Percentiles rank a stretch among this genome's conserved stretches.
Conservation (phyloP, 2,797 vertebrate genomes). For the Betta splendens region DNA sequence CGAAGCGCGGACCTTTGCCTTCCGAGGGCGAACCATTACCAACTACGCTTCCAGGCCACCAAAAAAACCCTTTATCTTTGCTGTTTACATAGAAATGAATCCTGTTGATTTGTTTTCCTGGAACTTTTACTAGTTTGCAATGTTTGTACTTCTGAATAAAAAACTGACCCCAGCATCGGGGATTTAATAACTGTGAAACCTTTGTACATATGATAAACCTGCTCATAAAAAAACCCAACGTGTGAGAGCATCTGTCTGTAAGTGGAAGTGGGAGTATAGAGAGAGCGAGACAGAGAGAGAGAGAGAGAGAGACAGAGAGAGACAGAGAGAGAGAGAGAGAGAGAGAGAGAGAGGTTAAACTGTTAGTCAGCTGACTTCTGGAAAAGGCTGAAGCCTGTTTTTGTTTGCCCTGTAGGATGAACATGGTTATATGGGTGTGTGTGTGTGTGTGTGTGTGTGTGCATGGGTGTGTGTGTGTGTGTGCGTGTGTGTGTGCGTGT, state of each 20-base stretch:
- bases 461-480: not conserved
- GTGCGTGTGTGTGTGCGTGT: not conserved
- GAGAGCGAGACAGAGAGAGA: not conserved
- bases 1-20: no score
- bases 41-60: no score
- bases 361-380: conserved; percentile 42
- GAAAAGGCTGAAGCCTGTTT: conserved; percentile 19
- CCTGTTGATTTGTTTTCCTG: no score
- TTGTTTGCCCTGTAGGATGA: not conserved
- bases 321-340: not conserved
- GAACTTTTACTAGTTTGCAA: no score
- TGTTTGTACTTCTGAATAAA: no score
- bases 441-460: no score
- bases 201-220: conserved; percentile 9
- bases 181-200: not conserved
- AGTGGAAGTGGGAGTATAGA: not conserved
- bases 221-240: not conserved
- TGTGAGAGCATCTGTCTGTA: not conserved
- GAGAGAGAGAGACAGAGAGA: not conserved
- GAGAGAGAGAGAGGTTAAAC: not conserved
- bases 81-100: no score
- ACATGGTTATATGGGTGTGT: not conserved
- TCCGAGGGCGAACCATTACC: no score
- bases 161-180: no score
- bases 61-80: no score